Base-by-base conservation (phyloP, 1,140 invertebrate species). In the Megathymus violae region DNA sequence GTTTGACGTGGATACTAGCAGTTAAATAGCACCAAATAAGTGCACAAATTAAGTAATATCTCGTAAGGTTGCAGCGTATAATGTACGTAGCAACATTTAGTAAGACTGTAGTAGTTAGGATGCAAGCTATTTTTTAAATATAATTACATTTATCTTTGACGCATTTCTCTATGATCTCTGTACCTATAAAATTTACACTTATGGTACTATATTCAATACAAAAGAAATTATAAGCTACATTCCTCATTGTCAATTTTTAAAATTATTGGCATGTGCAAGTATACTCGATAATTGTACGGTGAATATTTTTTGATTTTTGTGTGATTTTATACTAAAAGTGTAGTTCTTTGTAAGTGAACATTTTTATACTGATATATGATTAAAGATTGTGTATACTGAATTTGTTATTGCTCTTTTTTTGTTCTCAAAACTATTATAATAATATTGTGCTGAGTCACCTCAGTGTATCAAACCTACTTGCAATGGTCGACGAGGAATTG, bases 101-200 rank as follows among this genome's bases (percentile, higher is more conserved):
- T 22, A 22, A 22, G 19, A 22, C 19, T 22, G 19, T 22, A 22
- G 5, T 22, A n/a, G n/a, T 22, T 22, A 22, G 19, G 19, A 22
- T 22, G 27, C 7, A 9, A 31, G 19, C 19, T 3, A 31, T 5
- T 31, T 31, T 31, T 31, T 31, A 1, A 5, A 31, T 22, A 6
- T 31, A 31, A 31, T 31, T 4, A 31, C 7, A 5, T 31, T 31
- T 31, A 31, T 31, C 27, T 31, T 31, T 5, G 7, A 31, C 5
- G 19, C 19, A 22, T 22, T 66, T 54, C 13, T 40, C 59, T 62
- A 67, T 82, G 80, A 82, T 82, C 80, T 82, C 80, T 71, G 43
- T 69, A 68, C 62, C 62, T 64, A 50, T 34, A 31, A 56, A 56
- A 56, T 27, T 31, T 31, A 31, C 27, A 31, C 3, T 4, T 9